Base-by-base conservation (phyloP, 2,888 invertebrate genomes). In the Chesias legatella region DNA sequence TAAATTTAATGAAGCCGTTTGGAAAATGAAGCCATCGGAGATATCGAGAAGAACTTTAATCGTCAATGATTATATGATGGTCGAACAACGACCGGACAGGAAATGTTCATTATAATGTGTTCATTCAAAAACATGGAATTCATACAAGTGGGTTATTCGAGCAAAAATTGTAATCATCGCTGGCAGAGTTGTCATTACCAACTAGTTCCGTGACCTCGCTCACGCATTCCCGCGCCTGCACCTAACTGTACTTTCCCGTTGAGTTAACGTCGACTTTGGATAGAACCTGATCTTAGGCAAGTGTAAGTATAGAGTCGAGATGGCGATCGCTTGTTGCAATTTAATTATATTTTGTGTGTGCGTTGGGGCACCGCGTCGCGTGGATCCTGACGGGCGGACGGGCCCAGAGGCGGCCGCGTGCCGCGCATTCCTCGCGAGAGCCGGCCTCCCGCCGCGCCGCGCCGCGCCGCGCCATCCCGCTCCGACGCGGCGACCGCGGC, bases 191-290 rank as follows among this genome's bases (percentile, higher is more conserved):
- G 86, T 86, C 83, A 85, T 82, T 82, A 79, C 85, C 85, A 82
- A 88, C 85, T 86, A 88, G 88, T 85, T 88, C 84, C 78, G 86
- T 88, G 88, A 88, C 88, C 88, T 88, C 88, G 88, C 88, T 84
- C 82, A 88, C 86, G 83, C 88, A 86, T 88, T 85, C 88, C 85
- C 84, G 81, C 83, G 88, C 83, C 73, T 86, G 88, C 84, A 84
- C 74, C 85, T 88, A 88, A 88, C 88, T 83, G 88, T 88, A 86
- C 85, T 84, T 88, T 88, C 83, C 84, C 82, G 88, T 85, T 85
- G 85, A 84, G 76, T 86, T 85, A 80, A 85, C 83, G 70, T 79
- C 64, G 78, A 84, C 82, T 86, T 88, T 88, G 80, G 85, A 79
- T 75, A 79, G 68, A 86, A 86, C 88, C 79, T 85, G 86, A 83